phyloP scores from a whole-genome alignment of 2,113 vertebrate species.

The Nanorana parkeri region DNA sequence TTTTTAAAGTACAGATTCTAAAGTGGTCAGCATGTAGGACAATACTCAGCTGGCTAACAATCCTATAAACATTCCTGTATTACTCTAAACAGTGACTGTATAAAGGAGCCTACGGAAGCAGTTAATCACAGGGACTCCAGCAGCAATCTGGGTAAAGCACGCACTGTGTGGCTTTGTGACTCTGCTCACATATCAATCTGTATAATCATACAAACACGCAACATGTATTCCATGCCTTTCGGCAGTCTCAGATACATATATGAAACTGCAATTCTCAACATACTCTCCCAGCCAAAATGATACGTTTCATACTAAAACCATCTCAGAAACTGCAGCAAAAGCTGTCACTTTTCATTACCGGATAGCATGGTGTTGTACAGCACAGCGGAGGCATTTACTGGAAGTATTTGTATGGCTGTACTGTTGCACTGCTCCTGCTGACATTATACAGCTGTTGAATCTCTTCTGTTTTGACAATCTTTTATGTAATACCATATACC shows the following conservation, averaged over 20 bases:
- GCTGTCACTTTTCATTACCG: too few species aligned
- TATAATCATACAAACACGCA: too few species aligned
- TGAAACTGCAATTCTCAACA: too few species aligned
- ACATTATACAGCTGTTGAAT: background rate
- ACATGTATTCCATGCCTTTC: too few species aligned
- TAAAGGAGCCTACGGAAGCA: constrained; percentile 21
- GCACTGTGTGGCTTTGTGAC: background rate
- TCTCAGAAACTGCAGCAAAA: too few species aligned
- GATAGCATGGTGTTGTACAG: too few species aligned
- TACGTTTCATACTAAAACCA: too few species aligned
- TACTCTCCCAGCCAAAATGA: too few species aligned
- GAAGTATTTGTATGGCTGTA: constrained; percentile 6
- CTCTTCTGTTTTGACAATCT: background rate
- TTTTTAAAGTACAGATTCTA: background rate
- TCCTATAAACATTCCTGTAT: constrained; percentile 38
- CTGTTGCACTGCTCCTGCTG: background rate
- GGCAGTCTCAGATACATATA: too few species aligned
- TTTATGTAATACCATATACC: background rate
- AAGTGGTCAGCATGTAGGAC: constrained; percentile 10
- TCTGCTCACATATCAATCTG: background rate
- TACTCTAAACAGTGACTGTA: constrained; percentile 30
- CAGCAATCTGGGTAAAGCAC: background rate
- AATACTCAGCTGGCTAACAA: constrained; percentile 42
- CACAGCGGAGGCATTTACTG: background rate
- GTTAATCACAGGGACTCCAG: constrained; percentile 13